Evolutionary conservation across 2,797 vertebrate genomes (phyloP), one percentile per base, ranked within the genome.

Genomic region (Amblyraja radiata): DNA sequence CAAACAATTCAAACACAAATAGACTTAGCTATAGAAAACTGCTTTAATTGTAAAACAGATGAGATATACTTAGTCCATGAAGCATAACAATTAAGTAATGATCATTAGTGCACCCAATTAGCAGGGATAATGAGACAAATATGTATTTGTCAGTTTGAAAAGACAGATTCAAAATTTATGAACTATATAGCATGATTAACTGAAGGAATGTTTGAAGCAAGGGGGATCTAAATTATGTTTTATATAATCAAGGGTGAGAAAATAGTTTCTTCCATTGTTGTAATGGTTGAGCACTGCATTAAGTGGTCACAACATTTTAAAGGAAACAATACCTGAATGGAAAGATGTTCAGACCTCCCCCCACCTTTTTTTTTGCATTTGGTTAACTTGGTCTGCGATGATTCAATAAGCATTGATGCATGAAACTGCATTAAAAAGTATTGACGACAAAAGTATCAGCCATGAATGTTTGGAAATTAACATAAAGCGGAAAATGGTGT

Each of bases 141-240:
- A 73, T 73, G 71, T 73, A 88, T 88, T 88, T 63, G 65, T 88
- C 61, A 68, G 84, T 88, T 88, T 68, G 14, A 88, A 88, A 86
- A 88, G 61, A 88, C 61, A 65, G 32, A 36, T 36, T 68, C n/a
- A 36, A 88, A 36, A 65, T 88, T 65, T 21, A 88, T 63, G 28
- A 86, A 63, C 54, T n/a, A n/a, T 63, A 16, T 63, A 32, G 0
- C 28, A 86, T 63, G 58, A 86, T 68, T 65, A 36, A 88, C 61
- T 36, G 61, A 88, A 21, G 4, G 25, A 16, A 32, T 86, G 63
- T 14, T 86, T 63, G 46, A 25, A 8, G 18, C 25, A 39, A 1
- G 28, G 65, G 32, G 14, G n/a, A 65, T 16, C 14, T 88, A 88
- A 61, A 68, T 88, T 18, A 88, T 8, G 16, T 65, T 68, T n/a